Evolutionary conservation across 2,797 vertebrate species (phyloP).

Genomic region (Xenops minutus): DNA sequence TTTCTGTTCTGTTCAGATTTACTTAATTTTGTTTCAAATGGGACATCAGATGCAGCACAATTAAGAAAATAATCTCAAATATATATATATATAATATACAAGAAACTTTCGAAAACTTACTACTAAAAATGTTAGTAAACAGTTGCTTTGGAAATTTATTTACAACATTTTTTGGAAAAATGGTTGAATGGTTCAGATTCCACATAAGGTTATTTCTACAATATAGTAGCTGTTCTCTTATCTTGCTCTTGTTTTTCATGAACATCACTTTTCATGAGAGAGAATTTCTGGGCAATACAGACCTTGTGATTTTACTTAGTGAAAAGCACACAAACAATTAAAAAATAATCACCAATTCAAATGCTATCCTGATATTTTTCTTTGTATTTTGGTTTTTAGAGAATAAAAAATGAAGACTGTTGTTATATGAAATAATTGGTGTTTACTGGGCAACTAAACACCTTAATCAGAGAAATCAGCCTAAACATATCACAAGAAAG

Average conservation of each 20-base stretch:
- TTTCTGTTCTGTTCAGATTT: not conserved
- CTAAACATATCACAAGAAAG: constrained; percentile 27
- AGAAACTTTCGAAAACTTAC: not conserved
- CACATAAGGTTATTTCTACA: not conserved
- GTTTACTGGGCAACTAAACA: not conserved
- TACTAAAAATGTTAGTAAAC: not conserved
- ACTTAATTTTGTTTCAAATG: not conserved
- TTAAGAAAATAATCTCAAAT: not conserved
- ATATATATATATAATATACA: not conserved
- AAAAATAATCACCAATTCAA: not conserved
- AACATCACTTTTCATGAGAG: not conserved
- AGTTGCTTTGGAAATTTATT: not conserved
- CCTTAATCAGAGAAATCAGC: constrained; percentile 28
- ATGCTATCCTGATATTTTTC: not conserved
- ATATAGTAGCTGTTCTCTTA: not conserved
- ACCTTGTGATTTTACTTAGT: not conserved
- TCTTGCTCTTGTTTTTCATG: not conserved
- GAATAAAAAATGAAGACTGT: not conserved
- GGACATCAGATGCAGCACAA: not conserved
- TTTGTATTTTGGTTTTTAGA: not conserved
- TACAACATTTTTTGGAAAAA: not conserved
- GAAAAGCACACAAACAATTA: not conserved
- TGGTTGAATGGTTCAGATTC: not conserved
- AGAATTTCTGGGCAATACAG: not conserved
- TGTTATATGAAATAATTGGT: not conserved